These are phyloP conservation scores for Teleopsis dalmanni DNA, from an alignment of 1,140 invertebrate genomes.

Conservation along the genomic window DNA sequence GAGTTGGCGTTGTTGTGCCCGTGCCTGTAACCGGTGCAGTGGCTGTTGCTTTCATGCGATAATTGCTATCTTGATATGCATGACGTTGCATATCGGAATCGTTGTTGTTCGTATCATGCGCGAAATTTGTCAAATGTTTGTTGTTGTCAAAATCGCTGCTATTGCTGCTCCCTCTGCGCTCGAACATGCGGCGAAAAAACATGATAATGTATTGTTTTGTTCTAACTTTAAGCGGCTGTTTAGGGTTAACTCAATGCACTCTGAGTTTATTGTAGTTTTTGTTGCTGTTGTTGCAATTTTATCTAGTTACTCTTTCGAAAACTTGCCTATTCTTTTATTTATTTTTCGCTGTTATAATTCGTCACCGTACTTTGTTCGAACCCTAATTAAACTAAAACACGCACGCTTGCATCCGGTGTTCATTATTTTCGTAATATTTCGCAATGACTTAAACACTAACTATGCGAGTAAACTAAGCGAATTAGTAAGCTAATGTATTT, in stretches of 20 bases:
- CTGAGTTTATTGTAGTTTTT: background rate
- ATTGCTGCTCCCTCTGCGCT: conserved; percentile 20
- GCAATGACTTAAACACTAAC: background rate
- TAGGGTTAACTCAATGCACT: background rate
- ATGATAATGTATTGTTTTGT: conserved; percentile 12
- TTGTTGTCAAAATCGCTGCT: background rate
- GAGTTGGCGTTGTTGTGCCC: background rate
- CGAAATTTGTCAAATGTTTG: background rate
- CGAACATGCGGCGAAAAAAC: conserved; percentile 37
- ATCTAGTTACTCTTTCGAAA: background rate
- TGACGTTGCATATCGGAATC: background rate
- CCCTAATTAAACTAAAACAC: conserved; percentile 27
- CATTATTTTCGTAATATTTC: background rate
- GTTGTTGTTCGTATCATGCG: background rate
- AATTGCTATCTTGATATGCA: background rate
- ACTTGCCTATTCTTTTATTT: background rate
- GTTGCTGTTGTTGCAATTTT: background rate
- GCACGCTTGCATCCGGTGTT: conserved; percentile 28
- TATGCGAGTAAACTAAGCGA: too few species aligned
- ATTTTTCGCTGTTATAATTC: background rate
- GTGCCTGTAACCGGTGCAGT: background rate
- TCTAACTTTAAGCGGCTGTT: background rate
- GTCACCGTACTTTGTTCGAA: background rate
- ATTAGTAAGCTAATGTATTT: too few species aligned
- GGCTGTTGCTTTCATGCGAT: background rate